phyloP scores from a whole-genome alignment of 2,113 vertebrate species.

The Girardinichthys multiradiatus region DNA sequence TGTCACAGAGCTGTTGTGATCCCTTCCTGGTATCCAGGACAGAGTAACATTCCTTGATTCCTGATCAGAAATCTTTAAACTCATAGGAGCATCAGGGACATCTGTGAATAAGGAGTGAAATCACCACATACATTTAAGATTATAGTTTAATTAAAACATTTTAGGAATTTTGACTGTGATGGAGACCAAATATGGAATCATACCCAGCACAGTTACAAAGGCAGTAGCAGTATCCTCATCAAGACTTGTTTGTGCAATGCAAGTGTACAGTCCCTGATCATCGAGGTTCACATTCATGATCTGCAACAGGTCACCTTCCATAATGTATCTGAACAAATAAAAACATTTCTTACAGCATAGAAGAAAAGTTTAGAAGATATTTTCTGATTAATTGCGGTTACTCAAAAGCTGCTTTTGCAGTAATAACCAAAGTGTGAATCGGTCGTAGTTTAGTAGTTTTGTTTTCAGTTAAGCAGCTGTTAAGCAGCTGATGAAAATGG shows the following conservation, averaged over 20 bases:
- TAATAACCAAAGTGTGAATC: neutral
- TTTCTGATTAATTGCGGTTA: neutral
- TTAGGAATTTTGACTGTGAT: neutral
- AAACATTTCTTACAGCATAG: neutral
- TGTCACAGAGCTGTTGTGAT: conserved; percentile 87
- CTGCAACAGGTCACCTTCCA: conserved; percentile 80
- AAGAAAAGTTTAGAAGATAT: neutral
- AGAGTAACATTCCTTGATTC: conserved; percentile 81
- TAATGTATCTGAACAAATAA: conserved; percentile 63
- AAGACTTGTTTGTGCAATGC: conserved; percentile 84
- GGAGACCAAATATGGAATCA: conserved; percentile 40
- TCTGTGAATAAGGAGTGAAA: conserved; percentile 74
- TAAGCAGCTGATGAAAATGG: neutral
- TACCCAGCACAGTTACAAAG: conserved; percentile 86
- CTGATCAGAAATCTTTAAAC: conserved; percentile 82
- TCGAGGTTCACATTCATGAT: conserved; percentile 84
- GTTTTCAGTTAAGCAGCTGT: neutral
- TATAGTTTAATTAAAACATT: neutral
- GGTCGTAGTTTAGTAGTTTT: neutral
- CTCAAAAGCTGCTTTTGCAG: neutral
- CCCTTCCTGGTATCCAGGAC: conserved; percentile 85
- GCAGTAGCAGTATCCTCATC: conserved; percentile 81
- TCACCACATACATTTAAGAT: neutral
- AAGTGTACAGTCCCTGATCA: conserved; percentile 87
- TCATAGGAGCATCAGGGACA: conserved; percentile 86